Evolutionary conservation across 2,888 invertebrate genomes (phyloP).

Genomic region (Cyaniris semiargus): DNA sequence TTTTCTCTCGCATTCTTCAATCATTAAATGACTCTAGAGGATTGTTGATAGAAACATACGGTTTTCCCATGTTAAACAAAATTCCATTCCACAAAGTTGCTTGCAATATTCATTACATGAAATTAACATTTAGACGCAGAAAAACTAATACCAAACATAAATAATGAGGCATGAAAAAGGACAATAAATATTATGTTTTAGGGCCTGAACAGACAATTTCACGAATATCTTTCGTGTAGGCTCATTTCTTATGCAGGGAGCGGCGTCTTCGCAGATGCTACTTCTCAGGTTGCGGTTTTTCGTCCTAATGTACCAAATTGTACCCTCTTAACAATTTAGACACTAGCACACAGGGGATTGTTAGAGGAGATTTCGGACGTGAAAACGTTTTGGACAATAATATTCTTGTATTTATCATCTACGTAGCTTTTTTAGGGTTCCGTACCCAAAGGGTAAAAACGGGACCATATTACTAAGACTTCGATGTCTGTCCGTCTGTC

Average conservation of each 20-base stretch:
- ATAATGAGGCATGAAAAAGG: neutral
- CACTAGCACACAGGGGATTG: conserved; percentile 25
- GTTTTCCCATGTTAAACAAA: no score
- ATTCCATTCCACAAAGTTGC: no score
- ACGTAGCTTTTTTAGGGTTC: no score
- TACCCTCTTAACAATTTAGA: conserved; percentile 48
- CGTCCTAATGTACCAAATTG: conserved; percentile 46
- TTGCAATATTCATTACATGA: neutral
- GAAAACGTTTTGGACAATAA: neutral
- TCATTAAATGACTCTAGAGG: no score
- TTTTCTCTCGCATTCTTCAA: no score
- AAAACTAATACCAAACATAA: neutral
- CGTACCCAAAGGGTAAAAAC: no score
- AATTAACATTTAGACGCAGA: neutral
- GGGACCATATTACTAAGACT: no score
- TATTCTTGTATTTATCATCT: neutral
- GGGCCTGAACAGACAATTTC: neutral
- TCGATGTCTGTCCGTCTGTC: no score
- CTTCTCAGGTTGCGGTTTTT: conserved; percentile 45
- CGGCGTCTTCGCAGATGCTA: conserved; percentile 43
- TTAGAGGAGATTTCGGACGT: neutral
- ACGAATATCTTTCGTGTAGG: neutral
- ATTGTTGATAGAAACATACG: no score
- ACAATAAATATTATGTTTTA: conserved; percentile 25
- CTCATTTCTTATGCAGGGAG: conserved; percentile 47